Base-by-base conservation (phyloP, 2,113 vertebrate species). In the Istiophorus platypterus region DNA sequence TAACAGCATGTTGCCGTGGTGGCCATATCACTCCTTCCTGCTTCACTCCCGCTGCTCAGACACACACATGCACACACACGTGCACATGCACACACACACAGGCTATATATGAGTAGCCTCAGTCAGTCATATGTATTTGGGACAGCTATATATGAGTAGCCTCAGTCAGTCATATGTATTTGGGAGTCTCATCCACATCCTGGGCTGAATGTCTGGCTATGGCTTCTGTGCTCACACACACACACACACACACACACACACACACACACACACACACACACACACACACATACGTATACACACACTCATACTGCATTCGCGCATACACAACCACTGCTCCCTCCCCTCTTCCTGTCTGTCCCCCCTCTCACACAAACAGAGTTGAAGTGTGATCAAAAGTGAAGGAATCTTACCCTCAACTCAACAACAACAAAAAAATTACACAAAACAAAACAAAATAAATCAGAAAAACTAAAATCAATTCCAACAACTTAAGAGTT, bases 101-200 rank as follows among this genome's bases (percentile, higher is more conserved):
- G 67, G 41, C 51, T 56, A 73, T 45, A 73, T 57, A n/a, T 70
- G 77, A 75, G 73, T 29, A 80, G 52, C 80, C 73, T 58, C 72
- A 78, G 87, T 80, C 80, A 87, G 90, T 93, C 90, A 89, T 79
- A 89, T 54, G n/a, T 31, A 79, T 79, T 92, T 92, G 92, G 77
- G 67, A 52, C n/a, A 0, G 65, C 75, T 56, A 73, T 45, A 73
- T 57, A n/a, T 70, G 77, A 75, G 73, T 29, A 80, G 52, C 80
- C 73, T 58, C 72, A 78, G 87, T 80, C 80, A 87, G 90, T 93
- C 90, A 89, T 79, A 89, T 54, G n/a, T 31, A 79, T 79, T 92
- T 92, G 92, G 77, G 67, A 52, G 80, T 81, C 89, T 94, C 92
- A 92, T 93, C 93, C 91, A 92, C 87, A 87, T 91, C 82, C 81